Percentiles rank a stretch among this genome's conserved stretches.
Conservation (phyloP, 2,888 invertebrate genomes). For the Campoletis raptor region DNA sequence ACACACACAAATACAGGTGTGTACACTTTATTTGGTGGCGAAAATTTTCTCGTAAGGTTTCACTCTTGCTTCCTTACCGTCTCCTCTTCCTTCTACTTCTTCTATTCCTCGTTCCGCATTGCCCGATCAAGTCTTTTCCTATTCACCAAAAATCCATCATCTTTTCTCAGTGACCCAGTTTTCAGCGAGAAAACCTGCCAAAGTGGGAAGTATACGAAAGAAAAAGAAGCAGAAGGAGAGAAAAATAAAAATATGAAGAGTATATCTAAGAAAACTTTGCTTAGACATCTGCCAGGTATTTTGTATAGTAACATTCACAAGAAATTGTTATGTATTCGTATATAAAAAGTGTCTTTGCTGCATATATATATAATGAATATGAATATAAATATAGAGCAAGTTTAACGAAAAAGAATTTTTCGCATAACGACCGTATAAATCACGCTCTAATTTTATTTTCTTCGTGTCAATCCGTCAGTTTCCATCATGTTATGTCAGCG, state of each 20-base stretch:
- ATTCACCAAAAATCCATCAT: conserved; percentile 67
- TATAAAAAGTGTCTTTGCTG: neutral
- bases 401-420: neutral
- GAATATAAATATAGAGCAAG: too few species aligned
- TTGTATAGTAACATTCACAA: conserved; percentile 25
- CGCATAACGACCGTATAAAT: neutral
- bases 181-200: conserved; percentile 55
- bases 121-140: conserved; percentile 19
- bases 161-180: conserved; percentile 59
- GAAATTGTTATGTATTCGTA: conserved; percentile 15
- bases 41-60: conserved; percentile 54
- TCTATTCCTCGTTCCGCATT: neutral
- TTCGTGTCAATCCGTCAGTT: neutral
- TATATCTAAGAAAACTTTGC: conserved; percentile 61
- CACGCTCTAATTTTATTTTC: neutral
- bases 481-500: neutral
- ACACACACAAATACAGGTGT: too few species aligned
- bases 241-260: conserved; percentile 19
- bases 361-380: neutral
- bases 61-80: conserved; percentile 14
- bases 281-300: conserved; percentile 40
- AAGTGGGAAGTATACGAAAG: conserved; percentile 1
- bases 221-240: conserved; percentile 21
- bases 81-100: conserved; percentile 11
- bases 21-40: neutral